Evolutionary conservation across 2,797 vertebrate species (phyloP).

Genomic region (Taeniopygia guttata): DNA sequence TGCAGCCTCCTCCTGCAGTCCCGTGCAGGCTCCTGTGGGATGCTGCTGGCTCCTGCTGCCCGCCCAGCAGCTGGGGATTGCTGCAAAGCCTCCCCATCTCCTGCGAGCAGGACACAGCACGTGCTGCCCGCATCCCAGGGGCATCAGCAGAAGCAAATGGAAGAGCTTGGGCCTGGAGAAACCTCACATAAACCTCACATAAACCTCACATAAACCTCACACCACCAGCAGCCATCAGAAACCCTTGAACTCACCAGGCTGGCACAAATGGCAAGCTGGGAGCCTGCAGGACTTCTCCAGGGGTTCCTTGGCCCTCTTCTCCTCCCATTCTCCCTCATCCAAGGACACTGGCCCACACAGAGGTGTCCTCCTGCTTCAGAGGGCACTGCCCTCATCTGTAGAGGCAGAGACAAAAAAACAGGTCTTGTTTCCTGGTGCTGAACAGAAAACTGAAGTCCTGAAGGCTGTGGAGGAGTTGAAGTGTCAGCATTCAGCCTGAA

Average conservation of each 20-base stretch:
- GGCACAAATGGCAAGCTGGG: not conserved
- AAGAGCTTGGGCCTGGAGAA: not conserved
- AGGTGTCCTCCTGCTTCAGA: not conserved
- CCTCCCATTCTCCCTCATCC: not conserved
- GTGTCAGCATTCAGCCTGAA: not conserved
- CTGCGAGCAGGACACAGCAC: not conserved
- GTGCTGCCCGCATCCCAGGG: accelerated
- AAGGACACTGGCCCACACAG: too few relatives aligned
- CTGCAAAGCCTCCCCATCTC: not conserved
- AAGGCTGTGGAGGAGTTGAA: not conserved
- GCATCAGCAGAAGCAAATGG: not conserved
- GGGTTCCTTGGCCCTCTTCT: not conserved
- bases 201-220: too few relatives aligned
- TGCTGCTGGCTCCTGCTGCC: not conserved
- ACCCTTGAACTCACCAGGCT: not conserved
- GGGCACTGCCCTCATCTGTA: not conserved
- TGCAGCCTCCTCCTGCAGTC: too few relatives aligned
- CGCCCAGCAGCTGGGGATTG: not conserved
- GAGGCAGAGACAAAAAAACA: not conserved
- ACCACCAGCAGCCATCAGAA: not conserved
- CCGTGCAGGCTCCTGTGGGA: accelerated
- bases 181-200: too few relatives aligned
- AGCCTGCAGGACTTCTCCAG: not conserved
- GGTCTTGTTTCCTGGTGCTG: not conserved
- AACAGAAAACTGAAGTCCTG: not conserved